Base-by-base conservation (phyloP, 2,113 vertebrate genomes). In the Sander lucioperca region DNA sequence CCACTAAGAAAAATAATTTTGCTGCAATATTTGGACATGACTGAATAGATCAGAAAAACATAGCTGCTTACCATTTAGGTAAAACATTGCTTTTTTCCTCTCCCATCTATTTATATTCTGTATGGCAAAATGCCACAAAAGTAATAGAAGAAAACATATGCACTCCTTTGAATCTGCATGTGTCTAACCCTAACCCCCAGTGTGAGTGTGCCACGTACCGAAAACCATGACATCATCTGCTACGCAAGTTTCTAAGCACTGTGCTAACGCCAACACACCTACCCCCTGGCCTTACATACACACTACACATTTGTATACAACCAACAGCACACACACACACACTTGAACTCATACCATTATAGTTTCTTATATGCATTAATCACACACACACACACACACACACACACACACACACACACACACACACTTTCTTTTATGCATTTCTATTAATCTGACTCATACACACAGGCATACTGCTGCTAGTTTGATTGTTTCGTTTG, bases 211-310 rank as follows among this genome's bases (percentile, higher is more conserved):
- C 39, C 25, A 39, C 3, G 6, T 57, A 56, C 4, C 3, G 0
- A 74, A 72, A 64, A 66, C 16, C 18, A 58, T 84, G 53, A 77
- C 51, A 67, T 78, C 74, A 79, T 66, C 25, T 62, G 23, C 66
- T 30, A 47, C 19, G 47, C 30, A 66, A 50, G 10, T 65, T 64
- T n/a, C 23, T 36, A 9, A 47, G 73, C 61, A 58, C n/a, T 2
- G 2, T 51, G 25, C 18, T 74, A 82, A 86, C 53, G 58, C 48
- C 47, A 75, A 56, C 66, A 65, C 76, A 57, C 66, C 74, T 36
- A 18, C 36, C 23, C 73, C 14, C 3, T 2, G 10, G 33, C 21
- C 19, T 53, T 15, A 53, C 7, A 48, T 10, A 61, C 5, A 53
- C 73, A 18, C 14, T 50, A 54, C 2, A n/a, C 18, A 10, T 64